These are phyloP conservation scores for Sciurus vulgaris DNA, from an alignment of 2,797 vertebrate genomes.

Conservation along the genomic window DNA sequence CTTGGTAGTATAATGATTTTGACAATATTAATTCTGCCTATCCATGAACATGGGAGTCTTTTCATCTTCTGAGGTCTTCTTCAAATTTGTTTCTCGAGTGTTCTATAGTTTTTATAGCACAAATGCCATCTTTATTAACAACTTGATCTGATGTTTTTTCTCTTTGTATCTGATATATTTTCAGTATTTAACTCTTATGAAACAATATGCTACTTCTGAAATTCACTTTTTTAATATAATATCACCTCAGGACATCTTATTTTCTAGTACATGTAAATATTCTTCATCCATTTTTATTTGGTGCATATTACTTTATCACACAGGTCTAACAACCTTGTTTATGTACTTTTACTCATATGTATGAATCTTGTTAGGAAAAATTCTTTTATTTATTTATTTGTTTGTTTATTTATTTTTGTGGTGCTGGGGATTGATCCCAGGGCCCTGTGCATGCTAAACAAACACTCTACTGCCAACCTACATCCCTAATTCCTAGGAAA, in stretches of 20 bases:
- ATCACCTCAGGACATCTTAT: not conserved
- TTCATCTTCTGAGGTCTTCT: no score
- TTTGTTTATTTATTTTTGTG: no score
- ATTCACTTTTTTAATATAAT: not conserved
- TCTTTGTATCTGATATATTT: not conserved
- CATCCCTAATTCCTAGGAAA: not conserved
- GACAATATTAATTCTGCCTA: no score
- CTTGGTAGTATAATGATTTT: no score
- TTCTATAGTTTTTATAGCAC: no score
- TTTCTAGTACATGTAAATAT: not conserved
- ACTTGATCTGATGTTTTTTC: not conserved
- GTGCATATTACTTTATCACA: not conserved
- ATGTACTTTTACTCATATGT: not conserved
- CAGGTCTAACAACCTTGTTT: not conserved
- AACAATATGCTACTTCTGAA: not conserved
- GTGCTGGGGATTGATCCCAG: no score
- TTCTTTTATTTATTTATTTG: not conserved
- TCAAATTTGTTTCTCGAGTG: no score
- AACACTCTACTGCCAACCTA: no score
- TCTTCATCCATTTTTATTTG: not conserved
- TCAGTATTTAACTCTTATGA: not conserved
- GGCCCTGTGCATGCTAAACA: no score
- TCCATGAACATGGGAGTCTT: no score
- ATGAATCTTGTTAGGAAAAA: not conserved
- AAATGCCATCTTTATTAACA: conserved; percentile 34